Conservation (phyloP, 2,797 vertebrate species). For the Pangasius larnaudii region DNA sequence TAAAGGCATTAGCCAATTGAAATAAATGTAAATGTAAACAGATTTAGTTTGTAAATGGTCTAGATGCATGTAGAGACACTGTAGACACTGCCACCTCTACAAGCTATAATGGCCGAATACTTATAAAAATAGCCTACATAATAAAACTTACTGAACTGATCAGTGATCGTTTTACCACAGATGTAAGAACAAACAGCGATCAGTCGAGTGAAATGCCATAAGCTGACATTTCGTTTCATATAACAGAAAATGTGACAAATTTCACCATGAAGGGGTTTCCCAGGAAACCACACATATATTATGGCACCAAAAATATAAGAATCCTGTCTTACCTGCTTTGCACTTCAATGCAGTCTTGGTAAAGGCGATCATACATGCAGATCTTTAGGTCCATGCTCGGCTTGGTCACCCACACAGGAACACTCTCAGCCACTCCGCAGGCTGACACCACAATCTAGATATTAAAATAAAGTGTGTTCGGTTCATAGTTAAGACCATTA, state of each 20-base stretch:
- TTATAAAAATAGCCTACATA: neutral
- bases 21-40: neutral
- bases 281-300: neutral
- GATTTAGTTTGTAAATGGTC: neutral
- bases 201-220: neutral
- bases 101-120: neutral
- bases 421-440: conserved; percentile 70
- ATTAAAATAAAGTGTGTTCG: neutral
- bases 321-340: conserved; percentile 80
- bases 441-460: conserved; percentile 77
- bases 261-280: neutral
- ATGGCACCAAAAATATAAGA: conserved; percentile 9
- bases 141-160: neutral
- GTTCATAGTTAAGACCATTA: neutral
- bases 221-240: neutral
- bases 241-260: neutral
- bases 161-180: neutral
- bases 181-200: neutral
- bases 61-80: neutral
- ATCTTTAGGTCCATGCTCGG: conserved; percentile 87
- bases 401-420: conserved; percentile 84
- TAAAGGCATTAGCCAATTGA: neutral
- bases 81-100: neutral
- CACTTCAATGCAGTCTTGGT: conserved; percentile 82
- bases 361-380: conserved; percentile 86